phyloP scores from a whole-genome alignment of 2,888 invertebrate genomes.

The Protophormia terraenovae region DNA sequence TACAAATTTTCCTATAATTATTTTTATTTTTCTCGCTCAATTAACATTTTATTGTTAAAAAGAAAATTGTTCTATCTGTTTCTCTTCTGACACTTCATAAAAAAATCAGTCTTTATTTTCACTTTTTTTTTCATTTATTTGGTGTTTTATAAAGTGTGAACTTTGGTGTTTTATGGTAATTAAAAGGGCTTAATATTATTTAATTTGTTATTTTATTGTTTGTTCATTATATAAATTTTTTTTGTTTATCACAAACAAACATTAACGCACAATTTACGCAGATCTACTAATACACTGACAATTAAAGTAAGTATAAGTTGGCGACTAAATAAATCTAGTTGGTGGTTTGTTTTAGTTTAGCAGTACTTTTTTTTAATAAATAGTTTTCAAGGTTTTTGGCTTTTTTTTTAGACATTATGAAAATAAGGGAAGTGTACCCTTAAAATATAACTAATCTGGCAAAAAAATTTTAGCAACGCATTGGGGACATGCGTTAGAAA shows the following conservation, averaged over 20 bases:
- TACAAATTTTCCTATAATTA: neutral
- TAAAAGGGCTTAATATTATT: neutral
- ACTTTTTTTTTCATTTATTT: neutral
- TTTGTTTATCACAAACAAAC: neutral
- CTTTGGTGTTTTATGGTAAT: neutral
- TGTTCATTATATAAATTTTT: neutral
- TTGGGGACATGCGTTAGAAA: neutral
- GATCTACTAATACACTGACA: neutral
- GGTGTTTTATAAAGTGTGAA: neutral
- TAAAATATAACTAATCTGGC: no score
- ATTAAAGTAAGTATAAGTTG: neutral
- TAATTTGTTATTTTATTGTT: neutral
- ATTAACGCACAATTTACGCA: neutral
- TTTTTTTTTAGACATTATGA: neutral
- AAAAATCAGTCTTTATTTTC: neutral
- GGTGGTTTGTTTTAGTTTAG: constrained; percentile 19
- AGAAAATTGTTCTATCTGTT: no score
- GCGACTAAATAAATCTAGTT: neutral
- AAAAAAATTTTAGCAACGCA: no score
- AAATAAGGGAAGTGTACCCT: constrained; percentile 35
- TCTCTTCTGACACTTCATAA: neutral
- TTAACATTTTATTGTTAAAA: neutral
- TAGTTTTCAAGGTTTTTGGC: constrained; percentile 51
- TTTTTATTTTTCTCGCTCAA: neutral
- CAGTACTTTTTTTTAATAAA: constrained; percentile 17